Conservation (phyloP, 2,113 vertebrate genomes). For the Nothoprocta perdicaria region DNA sequence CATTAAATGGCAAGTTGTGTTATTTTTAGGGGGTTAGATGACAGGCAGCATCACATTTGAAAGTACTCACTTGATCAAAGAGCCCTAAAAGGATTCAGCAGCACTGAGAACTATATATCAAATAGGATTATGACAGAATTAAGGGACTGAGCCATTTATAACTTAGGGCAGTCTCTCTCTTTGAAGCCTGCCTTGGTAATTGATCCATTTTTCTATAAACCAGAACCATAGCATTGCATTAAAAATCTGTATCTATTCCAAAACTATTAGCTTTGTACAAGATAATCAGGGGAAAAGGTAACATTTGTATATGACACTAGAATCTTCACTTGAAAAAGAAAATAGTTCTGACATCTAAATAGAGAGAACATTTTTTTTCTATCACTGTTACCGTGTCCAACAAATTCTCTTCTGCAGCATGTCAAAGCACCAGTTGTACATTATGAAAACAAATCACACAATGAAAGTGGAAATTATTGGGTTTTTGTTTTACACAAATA, state of each 20-base stretch:
- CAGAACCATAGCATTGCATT: conserved; percentile 75
- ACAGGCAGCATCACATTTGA: conserved; percentile 73
- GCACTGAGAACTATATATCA: conserved; percentile 76
- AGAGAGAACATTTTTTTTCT: conserved; percentile 56
- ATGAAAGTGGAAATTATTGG: conserved; percentile 42
- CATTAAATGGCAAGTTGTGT: conserved; percentile 68
- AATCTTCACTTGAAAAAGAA: conserved; percentile 68
- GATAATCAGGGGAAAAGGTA: conserved; percentile 71
- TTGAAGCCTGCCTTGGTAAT: conserved; percentile 79
- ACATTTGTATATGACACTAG: conserved; percentile 62
- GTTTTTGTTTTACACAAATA: conserved; percentile 31
- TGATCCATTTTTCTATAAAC: conserved; percentile 77
- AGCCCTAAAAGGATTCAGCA: conserved; percentile 77
- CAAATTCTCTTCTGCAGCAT: conserved; percentile 59
- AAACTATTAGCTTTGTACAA: conserved; percentile 73
- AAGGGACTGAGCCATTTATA: conserved; percentile 78
- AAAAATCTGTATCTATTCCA: conserved; percentile 73
- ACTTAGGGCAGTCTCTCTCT: conserved; percentile 76
- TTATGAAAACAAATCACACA: conserved; percentile 65
- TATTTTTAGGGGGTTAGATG: conserved; percentile 74
- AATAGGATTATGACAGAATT: conserved; percentile 82
- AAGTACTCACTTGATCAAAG: conserved; percentile 81
- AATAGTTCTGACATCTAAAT: conserved; percentile 55
- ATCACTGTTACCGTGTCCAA: conserved; percentile 52
- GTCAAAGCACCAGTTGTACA: conserved; percentile 51